phyloP scores from a whole-genome alignment of 2,888 invertebrate species.

The Plusia festucae region DNA sequence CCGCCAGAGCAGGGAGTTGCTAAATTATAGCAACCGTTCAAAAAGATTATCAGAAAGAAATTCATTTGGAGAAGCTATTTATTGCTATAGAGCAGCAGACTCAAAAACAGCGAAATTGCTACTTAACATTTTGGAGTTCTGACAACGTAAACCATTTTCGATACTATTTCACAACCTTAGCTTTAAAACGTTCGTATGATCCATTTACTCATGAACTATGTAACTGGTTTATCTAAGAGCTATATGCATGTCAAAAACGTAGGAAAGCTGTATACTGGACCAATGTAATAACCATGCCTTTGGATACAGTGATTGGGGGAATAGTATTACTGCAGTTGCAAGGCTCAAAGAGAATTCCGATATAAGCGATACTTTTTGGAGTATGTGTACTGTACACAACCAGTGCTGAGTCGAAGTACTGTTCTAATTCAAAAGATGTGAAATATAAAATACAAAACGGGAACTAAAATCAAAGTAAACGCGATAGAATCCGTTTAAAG shows the following conservation, averaged over 20 bases:
- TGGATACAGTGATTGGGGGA: slow-evolving; percentile 54
- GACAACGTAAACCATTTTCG: neutral
- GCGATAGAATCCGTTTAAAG: too few relatives aligned
- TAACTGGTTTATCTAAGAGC: neutral
- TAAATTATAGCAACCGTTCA: neutral
- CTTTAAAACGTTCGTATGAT: neutral
- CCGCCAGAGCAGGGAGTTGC: too few relatives aligned
- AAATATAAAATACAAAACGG: too few relatives aligned
- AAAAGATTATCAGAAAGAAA: neutral
- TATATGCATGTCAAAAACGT: slow-evolving; percentile 18
- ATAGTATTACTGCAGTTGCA: slow-evolving; percentile 49
- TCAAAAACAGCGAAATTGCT: neutral
- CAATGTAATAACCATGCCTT: slow-evolving; percentile 53
- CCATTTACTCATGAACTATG: slow-evolving; percentile 1
- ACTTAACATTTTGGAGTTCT: neutral
- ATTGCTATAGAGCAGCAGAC: neutral
- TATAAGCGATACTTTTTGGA: slow-evolving; percentile 48
- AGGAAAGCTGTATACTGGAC: slow-evolving; percentile 22
- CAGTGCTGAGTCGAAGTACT: neutral
- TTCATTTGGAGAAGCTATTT: neutral
- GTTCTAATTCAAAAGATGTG: neutral
- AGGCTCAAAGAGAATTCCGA: slow-evolving; percentile 54
- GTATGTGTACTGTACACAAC: neutral
- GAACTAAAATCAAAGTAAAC: too few relatives aligned
- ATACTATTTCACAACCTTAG: neutral